Conservation (phyloP, 2,888 invertebrate species). For the Phyto melanocephala region DNA sequence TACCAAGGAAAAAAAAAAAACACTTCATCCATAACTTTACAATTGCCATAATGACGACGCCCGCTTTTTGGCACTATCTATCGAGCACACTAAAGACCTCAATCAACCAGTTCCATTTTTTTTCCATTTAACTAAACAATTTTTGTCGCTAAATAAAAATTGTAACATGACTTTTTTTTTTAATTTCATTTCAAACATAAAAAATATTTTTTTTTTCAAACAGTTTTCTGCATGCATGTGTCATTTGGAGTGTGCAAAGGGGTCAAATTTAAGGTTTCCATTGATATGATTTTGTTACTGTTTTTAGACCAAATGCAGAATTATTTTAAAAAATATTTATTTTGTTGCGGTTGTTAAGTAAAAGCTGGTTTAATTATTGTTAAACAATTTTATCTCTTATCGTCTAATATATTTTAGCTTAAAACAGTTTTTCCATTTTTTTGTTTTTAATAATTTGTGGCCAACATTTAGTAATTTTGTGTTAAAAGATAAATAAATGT, state of each 20-base stretch:
- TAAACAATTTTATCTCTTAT: slow-evolving; percentile 50
- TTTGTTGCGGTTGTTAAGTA: neutral
- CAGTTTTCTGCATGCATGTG: slow-evolving; percentile 44
- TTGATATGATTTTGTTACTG: slow-evolving; percentile 35
- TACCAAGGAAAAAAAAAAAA: neutral
- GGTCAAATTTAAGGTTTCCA: slow-evolving; percentile 49
- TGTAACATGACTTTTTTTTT: slow-evolving; percentile 14
- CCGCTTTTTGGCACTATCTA: slow-evolving; percentile 46
- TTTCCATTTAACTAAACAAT: neutral
- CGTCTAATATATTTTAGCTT: neutral
- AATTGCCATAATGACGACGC: slow-evolving; percentile 41
- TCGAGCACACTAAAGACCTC: slow-evolving; percentile 23
- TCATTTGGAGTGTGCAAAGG: slow-evolving; percentile 43
- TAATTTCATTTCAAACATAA: neutral
- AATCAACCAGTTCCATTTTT: neutral
- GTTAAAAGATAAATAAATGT: slow-evolving; percentile 16
- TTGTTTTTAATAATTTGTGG: slow-evolving; percentile 24
- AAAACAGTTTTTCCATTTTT: no score
- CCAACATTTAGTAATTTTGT: slow-evolving; percentile 31
- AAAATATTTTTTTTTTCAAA: neutral
- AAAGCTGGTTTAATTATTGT: slow-evolving; percentile 40
- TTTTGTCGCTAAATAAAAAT: slow-evolving; percentile 52
- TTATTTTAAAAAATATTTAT: no score
- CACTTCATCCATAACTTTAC: slow-evolving; percentile 13
- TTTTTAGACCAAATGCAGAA: no score